Evolutionary conservation across 2,888 invertebrate genomes (phyloP), one percentile per base, ranked within the genome.

Genomic region (Microdon myrmicae): DNA sequence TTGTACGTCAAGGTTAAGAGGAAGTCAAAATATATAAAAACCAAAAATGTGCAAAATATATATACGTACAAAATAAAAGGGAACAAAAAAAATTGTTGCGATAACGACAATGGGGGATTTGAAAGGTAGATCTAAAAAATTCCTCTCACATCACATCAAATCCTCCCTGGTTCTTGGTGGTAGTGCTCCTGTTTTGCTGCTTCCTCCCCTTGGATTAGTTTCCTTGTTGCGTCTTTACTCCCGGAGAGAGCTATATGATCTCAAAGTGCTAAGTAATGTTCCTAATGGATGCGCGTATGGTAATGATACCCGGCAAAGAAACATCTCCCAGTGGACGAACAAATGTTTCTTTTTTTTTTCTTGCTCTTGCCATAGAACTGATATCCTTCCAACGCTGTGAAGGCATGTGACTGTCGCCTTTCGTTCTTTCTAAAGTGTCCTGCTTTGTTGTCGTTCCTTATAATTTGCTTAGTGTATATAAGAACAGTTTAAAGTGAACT

Each of bases 241-340:
- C 47, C 47, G 12, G 3, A 51, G n/a, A n/a, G 51, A 35, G 38
- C 29, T 12, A 37, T 51, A 38, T 41, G 55, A 56, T 56, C 61
- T 51, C 64, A 64, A 64, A 64, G 64, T 64, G 64, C 64, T 58
- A 64, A 64, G 64, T 64, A 64, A 64, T 64, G 64, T 64, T 58
- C 58, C 53, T 64, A 64, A 64, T 64, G 64, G 64, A 64, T 58
- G 58, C 64, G 64, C 58, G 58, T 58, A 64, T 58, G 64, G 64
- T 58, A 64, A 64, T 64, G 44, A 56, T 51, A 56, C 56, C 41
- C 56, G 56, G 26, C 39, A 44, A 43, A 10, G 25, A 3, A 25
- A 31, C 10, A 35, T 19, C 28, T 64, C 64, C 64, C 64, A 64
- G 32, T 31, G 64, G 64, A 53, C 64, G 23, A 37, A 51, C 47